These are phyloP conservation scores for Deilephila porcellus DNA, from an alignment of 2,888 invertebrate species.

Conservation along the genomic window DNA sequence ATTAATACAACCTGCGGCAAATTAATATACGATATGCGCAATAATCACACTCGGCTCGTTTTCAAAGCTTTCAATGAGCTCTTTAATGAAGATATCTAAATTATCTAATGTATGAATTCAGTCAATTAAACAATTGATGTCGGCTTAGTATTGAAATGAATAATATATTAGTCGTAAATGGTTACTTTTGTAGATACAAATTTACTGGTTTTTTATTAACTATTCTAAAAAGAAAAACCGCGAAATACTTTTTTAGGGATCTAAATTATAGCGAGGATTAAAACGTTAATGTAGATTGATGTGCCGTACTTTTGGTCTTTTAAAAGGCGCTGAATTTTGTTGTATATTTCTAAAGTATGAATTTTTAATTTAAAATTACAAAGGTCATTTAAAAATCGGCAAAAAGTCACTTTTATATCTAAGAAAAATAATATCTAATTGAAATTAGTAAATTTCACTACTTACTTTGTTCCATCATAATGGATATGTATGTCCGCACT, in stretches of 20 bases:
- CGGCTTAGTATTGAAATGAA: too few species aligned
- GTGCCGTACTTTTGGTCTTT: too few species aligned
- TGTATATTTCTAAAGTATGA: too few species aligned
- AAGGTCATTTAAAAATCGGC: not conserved
- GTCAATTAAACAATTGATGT: too few species aligned
- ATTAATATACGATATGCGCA: not conserved
- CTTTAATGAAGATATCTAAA: not conserved
- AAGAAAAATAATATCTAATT: not conserved
- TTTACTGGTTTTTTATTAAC: too few species aligned
- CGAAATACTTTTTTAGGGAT: too few species aligned
- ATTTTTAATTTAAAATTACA: not conserved
- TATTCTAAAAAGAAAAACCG: too few species aligned
- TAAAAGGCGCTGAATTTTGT: too few species aligned
- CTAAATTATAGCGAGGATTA: too few species aligned
- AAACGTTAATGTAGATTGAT: too few species aligned
- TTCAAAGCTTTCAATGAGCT: not conserved
- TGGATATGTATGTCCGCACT: not conserved
- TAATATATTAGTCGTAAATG: too few species aligned
- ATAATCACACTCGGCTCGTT: not conserved
- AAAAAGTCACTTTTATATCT: not conserved
- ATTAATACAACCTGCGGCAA: not conserved
- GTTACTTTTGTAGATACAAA: too few species aligned
- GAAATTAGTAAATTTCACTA: constrained; percentile 9
- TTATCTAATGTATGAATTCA: not conserved
- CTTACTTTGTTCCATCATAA: constrained; percentile 28